Percentiles rank a stretch among this genome's conserved stretches.
phyloP scores from a whole-genome alignment of 2,888 invertebrate species.

The Nipponacmea schrenckii region DNA sequence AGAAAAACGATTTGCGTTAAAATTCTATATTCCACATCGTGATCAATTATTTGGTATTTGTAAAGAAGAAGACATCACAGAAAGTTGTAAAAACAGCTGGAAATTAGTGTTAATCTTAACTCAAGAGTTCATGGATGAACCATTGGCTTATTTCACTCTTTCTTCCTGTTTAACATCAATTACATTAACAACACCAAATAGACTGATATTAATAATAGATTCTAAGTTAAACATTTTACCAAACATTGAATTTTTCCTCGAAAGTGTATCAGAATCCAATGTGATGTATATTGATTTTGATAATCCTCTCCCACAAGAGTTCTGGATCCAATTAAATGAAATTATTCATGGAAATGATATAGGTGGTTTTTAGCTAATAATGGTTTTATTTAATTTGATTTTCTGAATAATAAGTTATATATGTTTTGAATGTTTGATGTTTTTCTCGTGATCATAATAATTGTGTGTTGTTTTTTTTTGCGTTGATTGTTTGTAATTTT shows the following conservation, averaged over 20 bases:
- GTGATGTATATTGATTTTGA: background rate
- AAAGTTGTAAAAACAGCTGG: background rate
- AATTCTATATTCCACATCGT: background rate
- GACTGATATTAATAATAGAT: background rate
- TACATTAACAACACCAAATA: background rate
- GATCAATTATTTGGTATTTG: background rate
- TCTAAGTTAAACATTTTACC: background rate
- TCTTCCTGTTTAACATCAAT: background rate
- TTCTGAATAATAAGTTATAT: too few relatives aligned
- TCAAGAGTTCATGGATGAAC: background rate
- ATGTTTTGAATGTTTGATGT: too few relatives aligned
- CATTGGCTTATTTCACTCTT: background rate
- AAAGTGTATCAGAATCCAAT: background rate
- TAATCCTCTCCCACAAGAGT: background rate
- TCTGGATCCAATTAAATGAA: too few relatives aligned
- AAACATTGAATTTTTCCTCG: background rate
- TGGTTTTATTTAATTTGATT: too few relatives aligned
- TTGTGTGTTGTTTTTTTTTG: too few relatives aligned
- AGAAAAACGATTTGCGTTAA: background rate
- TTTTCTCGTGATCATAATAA: too few relatives aligned
- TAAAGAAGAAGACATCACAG: background rate
- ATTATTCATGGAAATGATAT: too few relatives aligned
- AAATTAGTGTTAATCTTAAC: slow-evolving; percentile 1
- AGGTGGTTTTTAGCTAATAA: too few relatives aligned
- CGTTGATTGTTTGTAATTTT: too few relatives aligned